Evolutionary conservation across 2,797 vertebrate genomes (phyloP).

Genomic region (Clamator glandarius): DNA sequence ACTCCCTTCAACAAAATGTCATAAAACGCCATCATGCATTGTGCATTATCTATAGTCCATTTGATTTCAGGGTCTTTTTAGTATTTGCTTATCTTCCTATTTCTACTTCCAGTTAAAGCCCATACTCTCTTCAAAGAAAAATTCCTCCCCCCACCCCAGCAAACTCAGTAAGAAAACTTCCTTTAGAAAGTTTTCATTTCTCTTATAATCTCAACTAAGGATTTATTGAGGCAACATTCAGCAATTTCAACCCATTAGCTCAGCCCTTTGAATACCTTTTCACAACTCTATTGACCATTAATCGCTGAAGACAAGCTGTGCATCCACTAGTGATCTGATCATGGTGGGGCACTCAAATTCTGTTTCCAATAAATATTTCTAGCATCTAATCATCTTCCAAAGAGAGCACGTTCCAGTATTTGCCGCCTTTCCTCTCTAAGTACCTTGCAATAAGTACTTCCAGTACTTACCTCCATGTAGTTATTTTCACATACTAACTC

Average conservation of each 20-base stretch:
- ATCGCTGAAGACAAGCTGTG: background rate
- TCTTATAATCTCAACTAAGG: background rate
- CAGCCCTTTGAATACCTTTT: background rate
- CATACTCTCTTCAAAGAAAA: fast-evolving
- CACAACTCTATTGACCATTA: background rate
- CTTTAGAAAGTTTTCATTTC: background rate
- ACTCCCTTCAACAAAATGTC: background rate
- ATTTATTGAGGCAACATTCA: background rate
- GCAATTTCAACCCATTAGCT: background rate
- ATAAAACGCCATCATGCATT: background rate
- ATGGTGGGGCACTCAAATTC: background rate
- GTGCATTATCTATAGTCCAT: background rate
- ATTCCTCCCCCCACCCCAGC: fast-evolving
- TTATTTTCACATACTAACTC: conserved; percentile 84
- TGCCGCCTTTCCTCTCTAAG: conserved; percentile 59
- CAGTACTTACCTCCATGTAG: conserved; percentile 84
- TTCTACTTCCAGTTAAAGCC: background rate
- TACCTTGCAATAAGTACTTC: background rate
- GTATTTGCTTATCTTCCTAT: background rate
- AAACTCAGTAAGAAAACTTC: background rate
- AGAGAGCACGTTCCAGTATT: background rate
- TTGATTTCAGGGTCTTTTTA: background rate
- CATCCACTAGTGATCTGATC: background rate
- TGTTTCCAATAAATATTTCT: background rate
- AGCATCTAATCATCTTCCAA: background rate